phyloP scores from a whole-genome alignment of 2,113 vertebrate genomes.

The Eulacestoma nigropectus region DNA sequence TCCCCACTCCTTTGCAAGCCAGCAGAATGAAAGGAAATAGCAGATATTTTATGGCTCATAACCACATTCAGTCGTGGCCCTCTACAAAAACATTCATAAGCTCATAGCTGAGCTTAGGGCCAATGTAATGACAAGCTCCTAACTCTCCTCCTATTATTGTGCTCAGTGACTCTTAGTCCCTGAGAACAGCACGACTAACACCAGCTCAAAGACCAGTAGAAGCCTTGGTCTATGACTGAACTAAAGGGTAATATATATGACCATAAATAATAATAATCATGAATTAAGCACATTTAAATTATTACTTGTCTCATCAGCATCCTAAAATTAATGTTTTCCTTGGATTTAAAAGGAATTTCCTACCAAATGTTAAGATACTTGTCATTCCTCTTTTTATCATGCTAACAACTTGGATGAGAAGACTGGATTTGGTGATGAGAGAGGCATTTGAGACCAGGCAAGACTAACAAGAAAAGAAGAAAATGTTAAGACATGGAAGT shows the following conservation, averaged over 20 bases:
- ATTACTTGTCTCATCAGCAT: background rate
- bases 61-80: background rate
- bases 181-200: background rate
- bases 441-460: background rate
- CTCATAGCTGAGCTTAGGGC: background rate
- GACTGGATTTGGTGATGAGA: background rate
- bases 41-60: conserved; percentile 7
- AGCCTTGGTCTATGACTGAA: background rate
- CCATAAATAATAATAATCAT: background rate
- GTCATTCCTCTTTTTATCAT: background rate
- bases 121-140: background rate
- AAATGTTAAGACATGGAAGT: background rate
- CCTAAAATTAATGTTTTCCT: background rate
- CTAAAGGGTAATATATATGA: background rate
- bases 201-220: background rate
- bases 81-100: conserved; percentile 24
- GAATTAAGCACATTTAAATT: background rate
- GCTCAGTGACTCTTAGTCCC: background rate
- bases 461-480: background rate
- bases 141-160: background rate
- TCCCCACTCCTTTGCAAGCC: background rate
- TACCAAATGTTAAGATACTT: background rate
- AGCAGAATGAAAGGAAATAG: conserved; percentile 7
- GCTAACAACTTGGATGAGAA: background rate
- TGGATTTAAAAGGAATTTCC: background rate